Base-by-base conservation (phyloP, 2,888 invertebrate species). In the Congeria kusceri region DNA sequence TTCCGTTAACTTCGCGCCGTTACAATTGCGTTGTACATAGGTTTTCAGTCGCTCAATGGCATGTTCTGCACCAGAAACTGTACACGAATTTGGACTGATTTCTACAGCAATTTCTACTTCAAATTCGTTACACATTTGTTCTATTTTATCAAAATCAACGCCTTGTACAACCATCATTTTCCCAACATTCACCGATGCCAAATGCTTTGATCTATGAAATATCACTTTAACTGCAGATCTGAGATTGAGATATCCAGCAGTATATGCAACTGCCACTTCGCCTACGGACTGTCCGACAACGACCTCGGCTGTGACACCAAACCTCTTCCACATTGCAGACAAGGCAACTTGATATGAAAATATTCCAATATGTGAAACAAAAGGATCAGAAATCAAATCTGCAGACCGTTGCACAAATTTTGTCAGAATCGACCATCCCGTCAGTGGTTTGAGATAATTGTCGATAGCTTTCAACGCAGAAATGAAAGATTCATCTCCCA, bases 221-320 rank as follows among this genome's bases (percentile, higher is more conserved):
- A 87, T 86, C 7, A 89, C 77, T 18, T 70, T 74, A 0, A 87
- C 88, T 7, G 88, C 88, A 25, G 77, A 76, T 29, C 80, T 73
- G 15, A 89, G 69, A 13, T 76, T 57, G 23, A 89, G 59, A 25
- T 53, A 68, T 11, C 87, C 86, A 9, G 87, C 71, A 23, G 66
- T 77, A 67, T 80, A 81, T 20, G 87, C 85, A 0, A 88, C 89
- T 25, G 88, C 87, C 1, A 89, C 88, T 49, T 89, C 89, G 9
- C 89, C 89, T 7, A 88, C 83, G 3, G 88, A 88, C 61, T 88
- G 88, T 23, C 89, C 89, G 13, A 89, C 59, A 25, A 89, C 76
- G 20, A 58, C 69, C 61, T 78, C 78, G 1, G 89, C 83, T 18
- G 29, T 18, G 11, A 90, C 65, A 9, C 89, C 89, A 23, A 59